Evolutionary conservation across 2,888 invertebrate species (phyloP), one percentile per base, ranked within the genome.

Genomic region (Terebella lapidaria): DNA sequence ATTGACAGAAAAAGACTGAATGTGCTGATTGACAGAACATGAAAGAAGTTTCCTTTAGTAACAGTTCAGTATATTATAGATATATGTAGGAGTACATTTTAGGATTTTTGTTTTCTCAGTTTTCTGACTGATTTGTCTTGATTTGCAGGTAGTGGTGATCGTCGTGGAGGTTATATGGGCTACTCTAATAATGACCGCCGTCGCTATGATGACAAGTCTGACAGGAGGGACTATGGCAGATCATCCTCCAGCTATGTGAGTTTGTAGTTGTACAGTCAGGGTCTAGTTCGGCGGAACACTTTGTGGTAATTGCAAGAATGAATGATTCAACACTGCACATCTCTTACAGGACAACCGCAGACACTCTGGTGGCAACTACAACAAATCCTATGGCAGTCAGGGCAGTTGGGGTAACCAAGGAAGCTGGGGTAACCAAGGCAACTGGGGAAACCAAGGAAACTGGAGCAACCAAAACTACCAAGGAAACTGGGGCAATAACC

Each of bases 161-260:
- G 58, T 15, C 54, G 56, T 20, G 54, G 59, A 26, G 62, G 66
- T 5, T 64, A 64, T 59, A 62, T 62, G 64, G 66, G 66, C n/a
- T 64, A 64, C 58, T 61, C 62, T 2, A n/a, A 20, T 18, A 47
- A n/a, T 2, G 63, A 67, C 58, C 57, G 62, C n/a, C 55, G 56
- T 22, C 46, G 65, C 4, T 45, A 55, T 54, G 46, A 54, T 26
- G 52, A 61, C 60, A 56, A 55, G 57, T 57, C 47, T 3, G 10
- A 52, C 52, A 24, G 55, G n/a, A 45, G 47, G 35, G 2, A 58
- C 45, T 25, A 28, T 20, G 20, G 45, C 35, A 18, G n/a, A n/a
- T n/a, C n/a, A n/a, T n/a, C 18, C 35, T 15, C 10, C 10, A 35
- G 35, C 35, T 35, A 35, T 35, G 35, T 35, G 35, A 35, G 35